These are phyloP conservation scores for Sacculina carcini DNA, from an alignment of 2,888 invertebrate species.

Conservation along the genomic window DNA sequence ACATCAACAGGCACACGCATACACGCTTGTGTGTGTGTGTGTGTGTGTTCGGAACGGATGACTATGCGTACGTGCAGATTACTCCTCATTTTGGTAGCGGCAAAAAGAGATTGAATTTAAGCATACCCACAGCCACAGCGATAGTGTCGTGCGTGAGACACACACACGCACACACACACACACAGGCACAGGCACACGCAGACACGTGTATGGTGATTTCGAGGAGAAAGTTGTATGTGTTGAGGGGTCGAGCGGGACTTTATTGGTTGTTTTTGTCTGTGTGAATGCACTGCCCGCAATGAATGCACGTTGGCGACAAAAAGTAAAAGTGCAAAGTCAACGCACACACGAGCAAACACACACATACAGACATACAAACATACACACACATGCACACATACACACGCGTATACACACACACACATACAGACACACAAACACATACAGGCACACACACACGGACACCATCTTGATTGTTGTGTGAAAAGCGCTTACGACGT, in stretches of 20 bases:
- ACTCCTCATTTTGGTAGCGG: too few relatives aligned
- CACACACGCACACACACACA: constrained; percentile 9
- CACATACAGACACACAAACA: too few relatives aligned
- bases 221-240: too few relatives aligned
- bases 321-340: background rate
- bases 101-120: too few relatives aligned
- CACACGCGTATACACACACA: constrained; percentile 3
- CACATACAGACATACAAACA: too few relatives aligned
- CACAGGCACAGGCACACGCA: constrained; percentile 5
- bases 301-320: background rate
- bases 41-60: too few relatives aligned
- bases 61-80: too few relatives aligned
- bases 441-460: background rate
- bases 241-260: background rate
- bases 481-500: background rate
- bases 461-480: background rate
- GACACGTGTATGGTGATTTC: background rate
- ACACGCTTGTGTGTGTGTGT: too few relatives aligned
- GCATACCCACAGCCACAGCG: too few relatives aligned
- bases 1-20: too few relatives aligned
- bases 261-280: background rate
- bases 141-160: too few relatives aligned
- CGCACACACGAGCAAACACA: too few relatives aligned
- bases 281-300: background rate
- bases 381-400: constrained; percentile 2